Conservation (phyloP, 1,140 invertebrate genomes). For the Brachionus plicatilis region DNA sequence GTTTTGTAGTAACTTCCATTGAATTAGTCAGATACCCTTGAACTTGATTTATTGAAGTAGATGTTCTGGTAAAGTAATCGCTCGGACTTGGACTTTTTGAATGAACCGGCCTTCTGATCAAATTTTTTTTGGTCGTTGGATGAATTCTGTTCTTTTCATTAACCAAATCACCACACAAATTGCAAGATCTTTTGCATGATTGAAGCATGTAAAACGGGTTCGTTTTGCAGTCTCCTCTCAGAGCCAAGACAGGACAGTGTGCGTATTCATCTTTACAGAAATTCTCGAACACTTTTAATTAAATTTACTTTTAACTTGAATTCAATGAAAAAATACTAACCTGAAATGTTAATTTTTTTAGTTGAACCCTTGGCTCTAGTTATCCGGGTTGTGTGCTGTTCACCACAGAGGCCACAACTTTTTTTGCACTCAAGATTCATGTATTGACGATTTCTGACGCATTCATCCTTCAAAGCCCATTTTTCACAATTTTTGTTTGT, state of each 20-base stretch:
- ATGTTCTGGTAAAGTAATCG: not conserved
- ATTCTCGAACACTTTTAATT: not conserved
- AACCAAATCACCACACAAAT: conserved; percentile 21
- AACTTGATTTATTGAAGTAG: not conserved
- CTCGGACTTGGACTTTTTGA: not conserved
- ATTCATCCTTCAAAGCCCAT: conserved; percentile 10
- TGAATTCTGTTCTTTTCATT: conserved; percentile 7
- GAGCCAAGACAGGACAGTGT: conserved; percentile 5
- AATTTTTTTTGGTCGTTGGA: conserved; percentile 10
- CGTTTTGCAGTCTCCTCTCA: conserved; percentile 27
- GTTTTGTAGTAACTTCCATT: not conserved
- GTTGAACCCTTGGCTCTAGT: not conserved
- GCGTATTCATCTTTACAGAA: conserved; percentile 1
- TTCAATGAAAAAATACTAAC: not conserved
- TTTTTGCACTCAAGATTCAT: conserved; percentile 19
- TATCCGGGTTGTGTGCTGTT: not conserved
- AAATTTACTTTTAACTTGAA: not conserved
- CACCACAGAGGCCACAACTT: not conserved
- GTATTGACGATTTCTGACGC: not conserved
- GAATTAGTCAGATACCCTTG: not conserved
- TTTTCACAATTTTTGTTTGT: not conserved
- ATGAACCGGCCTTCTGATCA: not conserved
- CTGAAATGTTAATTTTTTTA: not conserved
- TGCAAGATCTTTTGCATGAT: conserved; percentile 30
- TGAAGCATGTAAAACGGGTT: conserved; percentile 37